Percentiles rank a stretch among this genome's conserved stretches.
Evolutionary conservation across 2,113 vertebrate genomes (phyloP).

Genomic region (Empidonax traillii): DNA sequence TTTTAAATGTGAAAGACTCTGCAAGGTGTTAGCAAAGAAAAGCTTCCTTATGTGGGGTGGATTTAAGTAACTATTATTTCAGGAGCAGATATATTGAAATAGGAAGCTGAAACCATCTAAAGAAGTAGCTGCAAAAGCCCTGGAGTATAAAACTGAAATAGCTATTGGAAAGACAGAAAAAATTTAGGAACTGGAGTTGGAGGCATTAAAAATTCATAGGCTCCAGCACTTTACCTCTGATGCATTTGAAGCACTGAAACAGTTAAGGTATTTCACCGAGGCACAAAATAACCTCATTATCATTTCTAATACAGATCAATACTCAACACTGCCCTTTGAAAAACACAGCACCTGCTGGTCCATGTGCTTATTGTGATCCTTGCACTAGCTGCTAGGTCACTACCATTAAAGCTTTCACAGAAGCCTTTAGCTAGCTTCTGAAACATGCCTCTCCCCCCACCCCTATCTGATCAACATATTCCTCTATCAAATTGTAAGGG

Average conservation of each 20-base stretch:
- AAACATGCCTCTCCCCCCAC: background rate
- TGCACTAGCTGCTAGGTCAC: slow-evolving; percentile 1
- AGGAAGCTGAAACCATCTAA: background rate
- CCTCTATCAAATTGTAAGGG: background rate
- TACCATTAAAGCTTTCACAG: slow-evolving; percentile 56
- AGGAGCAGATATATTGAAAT: background rate
- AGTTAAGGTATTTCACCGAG: slow-evolving; percentile 67
- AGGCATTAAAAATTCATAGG: slow-evolving; percentile 38
- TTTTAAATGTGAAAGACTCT: background rate
- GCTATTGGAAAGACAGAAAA: background rate
- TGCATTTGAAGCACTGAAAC: slow-evolving; percentile 44
- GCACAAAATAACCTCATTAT: slow-evolving; percentile 75
- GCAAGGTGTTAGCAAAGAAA: background rate
- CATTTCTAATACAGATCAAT: slow-evolving; percentile 79
- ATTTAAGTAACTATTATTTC: background rate
- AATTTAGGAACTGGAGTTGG: slow-evolving; percentile 22
- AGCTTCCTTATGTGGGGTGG: background rate
- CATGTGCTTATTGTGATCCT: slow-evolving; percentile 32
- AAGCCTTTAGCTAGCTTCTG: background rate
- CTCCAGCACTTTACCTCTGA: slow-evolving; percentile 10
- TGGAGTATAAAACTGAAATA: slow-evolving; percentile 17
- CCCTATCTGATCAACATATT: background rate
- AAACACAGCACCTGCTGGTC: slow-evolving; percentile 3
- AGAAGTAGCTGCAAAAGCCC: background rate
- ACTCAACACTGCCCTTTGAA: slow-evolving; percentile 65